A percentile compares a stretch with the other conserved stretches of the same genome.
Conservation (phyloP, 2,797 vertebrate genomes). For the Morelia viridis region DNA sequence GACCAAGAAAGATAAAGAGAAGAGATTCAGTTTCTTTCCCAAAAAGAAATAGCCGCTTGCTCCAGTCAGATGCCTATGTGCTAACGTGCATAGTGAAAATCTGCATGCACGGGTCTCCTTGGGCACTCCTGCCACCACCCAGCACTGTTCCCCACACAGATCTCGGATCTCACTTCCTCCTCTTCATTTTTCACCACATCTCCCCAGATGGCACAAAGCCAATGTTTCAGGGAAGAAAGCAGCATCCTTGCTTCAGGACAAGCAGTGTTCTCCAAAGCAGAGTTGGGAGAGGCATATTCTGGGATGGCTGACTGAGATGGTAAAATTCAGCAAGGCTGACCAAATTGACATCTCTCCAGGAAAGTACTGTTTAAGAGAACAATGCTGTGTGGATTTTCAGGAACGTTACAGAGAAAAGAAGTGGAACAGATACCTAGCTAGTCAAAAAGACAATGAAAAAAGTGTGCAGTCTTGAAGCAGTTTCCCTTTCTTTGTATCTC, state of each 20-base stretch:
- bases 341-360: neutral
- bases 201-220: neutral
- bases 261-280: neutral
- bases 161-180: neutral
- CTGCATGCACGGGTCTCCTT: slow-evolving; percentile 4
- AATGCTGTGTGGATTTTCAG: neutral
- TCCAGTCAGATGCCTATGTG: slow-evolving; percentile 6
- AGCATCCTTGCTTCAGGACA: neutral
- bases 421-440: neutral
- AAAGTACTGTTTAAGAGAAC: neutral
- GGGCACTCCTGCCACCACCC: neutral
- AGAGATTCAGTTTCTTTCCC: slow-evolving; percentile 90
- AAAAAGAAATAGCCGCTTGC: slow-evolving; percentile 88
- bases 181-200: neutral
- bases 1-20: slow-evolving; percentile 90
- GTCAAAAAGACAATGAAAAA: neutral
- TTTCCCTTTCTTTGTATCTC: neutral
- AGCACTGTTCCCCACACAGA: slow-evolving; percentile 8
- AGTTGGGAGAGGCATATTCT: neutral
- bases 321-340: neutral
- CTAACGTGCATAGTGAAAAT: slow-evolving; percentile 11
- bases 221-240: neutral
- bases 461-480: neutral
- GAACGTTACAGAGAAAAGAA: neutral
- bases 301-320: neutral